A percentile compares a stretch with the other conserved stretches of the same genome.
Evolutionary conservation across 2,113 vertebrate genomes (phyloP).

Genomic region (Heterotis niloticus): DNA sequence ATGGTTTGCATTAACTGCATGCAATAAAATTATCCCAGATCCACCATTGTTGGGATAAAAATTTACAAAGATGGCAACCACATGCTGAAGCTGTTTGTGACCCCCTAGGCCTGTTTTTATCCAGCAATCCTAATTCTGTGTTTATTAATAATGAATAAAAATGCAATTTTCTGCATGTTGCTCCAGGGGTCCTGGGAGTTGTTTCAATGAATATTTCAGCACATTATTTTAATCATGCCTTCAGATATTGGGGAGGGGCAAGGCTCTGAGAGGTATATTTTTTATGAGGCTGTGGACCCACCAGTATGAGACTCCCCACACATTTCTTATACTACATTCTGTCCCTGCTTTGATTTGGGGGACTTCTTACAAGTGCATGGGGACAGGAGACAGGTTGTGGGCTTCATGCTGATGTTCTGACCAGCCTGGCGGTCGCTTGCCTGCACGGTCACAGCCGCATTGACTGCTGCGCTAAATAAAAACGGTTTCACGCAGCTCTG

Average conservation of each 20-base stretch:
- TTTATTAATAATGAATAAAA: conserved; percentile 88
- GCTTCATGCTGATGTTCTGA: conserved; percentile 75
- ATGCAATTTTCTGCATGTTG: conserved; percentile 74
- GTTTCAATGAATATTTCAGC: conserved; percentile 84
- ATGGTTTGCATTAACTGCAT: conserved; percentile 64
- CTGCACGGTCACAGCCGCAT: conserved; percentile 47
- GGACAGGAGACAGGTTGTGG: conserved; percentile 65
- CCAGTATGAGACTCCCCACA: conserved; percentile 50
- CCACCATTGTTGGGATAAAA: conserved; percentile 67
- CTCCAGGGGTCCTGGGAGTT: conserved; percentile 70
- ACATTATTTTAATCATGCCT: conserved; percentile 80
- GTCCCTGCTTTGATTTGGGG: conserved; percentile 68
- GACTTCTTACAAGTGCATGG: conserved; percentile 71
- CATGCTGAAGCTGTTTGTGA: conserved; percentile 53
- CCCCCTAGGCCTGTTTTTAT: conserved; percentile 31
- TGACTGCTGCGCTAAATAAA: conserved; percentile 32
- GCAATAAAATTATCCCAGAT: conserved; percentile 62
- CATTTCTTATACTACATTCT: conserved; percentile 72
- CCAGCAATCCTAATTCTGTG: conserved; percentile 70
- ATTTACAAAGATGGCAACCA: conserved; percentile 77
- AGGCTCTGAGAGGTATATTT: conserved; percentile 48
- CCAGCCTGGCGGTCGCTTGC: conserved; percentile 55
- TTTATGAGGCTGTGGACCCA: conserved; percentile 71
- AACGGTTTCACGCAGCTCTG: not conserved
- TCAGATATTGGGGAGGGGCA: conserved; percentile 12